Percentiles rank a stretch among this genome's conserved stretches.
phyloP scores from a whole-genome alignment of 2,113 vertebrate genomes.

The Thamnaconus septentrionalis region DNA sequence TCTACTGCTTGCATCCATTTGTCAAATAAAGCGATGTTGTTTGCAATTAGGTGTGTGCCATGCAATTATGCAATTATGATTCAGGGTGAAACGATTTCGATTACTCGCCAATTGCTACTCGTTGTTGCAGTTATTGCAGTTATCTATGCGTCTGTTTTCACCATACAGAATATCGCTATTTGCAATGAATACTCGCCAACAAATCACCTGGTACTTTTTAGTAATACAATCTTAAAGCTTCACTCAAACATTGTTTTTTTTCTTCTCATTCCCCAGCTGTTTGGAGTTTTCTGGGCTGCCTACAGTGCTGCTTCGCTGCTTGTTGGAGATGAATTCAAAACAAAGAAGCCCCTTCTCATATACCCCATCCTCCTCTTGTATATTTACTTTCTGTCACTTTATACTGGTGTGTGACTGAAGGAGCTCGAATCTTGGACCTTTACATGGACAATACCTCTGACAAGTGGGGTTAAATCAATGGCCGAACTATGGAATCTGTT shows the following conservation, averaged over 20 bases:
- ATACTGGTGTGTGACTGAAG: constrained; percentile 93
- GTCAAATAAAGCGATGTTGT: no score
- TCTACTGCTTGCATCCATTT: no score
- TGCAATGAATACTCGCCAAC: no score
- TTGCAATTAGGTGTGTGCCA: no score
- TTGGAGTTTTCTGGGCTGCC: constrained; percentile 98
- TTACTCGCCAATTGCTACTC: no score
- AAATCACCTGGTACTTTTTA: no score
- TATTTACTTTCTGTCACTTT: constrained; percentile 99
- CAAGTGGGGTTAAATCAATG: neutral
- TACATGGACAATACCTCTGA: constrained; percentile 61
- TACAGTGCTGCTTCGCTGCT: constrained; percentile 98
- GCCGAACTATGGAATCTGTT: constrained; percentile 32
- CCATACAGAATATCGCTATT: no score
- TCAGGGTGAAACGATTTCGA: no score
- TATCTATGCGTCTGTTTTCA: no score
- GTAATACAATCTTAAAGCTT: no score
- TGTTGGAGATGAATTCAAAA: constrained; percentile 98
- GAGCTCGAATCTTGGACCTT: constrained; percentile 35
- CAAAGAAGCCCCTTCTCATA: constrained; percentile 98
- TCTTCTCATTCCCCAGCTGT: constrained; percentile 79
- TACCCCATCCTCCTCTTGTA: constrained; percentile 99
- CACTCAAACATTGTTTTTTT: neutral
- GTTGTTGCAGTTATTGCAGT: no score
- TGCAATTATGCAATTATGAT: no score